These are phyloP conservation scores for Bombus ignitus DNA, from an alignment of 1,140 invertebrate genomes.

Conservation along the genomic window DNA sequence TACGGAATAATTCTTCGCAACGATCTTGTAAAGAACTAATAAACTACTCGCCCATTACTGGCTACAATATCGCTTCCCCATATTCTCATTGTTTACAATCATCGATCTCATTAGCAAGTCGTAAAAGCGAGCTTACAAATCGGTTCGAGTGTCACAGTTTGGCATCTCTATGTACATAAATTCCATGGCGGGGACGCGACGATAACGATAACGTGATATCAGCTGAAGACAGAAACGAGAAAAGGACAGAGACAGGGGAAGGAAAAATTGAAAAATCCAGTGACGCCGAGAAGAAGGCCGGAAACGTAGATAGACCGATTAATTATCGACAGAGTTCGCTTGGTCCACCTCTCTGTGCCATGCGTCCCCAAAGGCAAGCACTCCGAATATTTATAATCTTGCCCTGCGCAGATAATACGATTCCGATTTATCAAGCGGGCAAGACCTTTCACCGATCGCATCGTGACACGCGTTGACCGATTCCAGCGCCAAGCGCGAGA, in stretches of 20 bases:
- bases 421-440: constrained; percentile 59
- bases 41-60: not conserved
- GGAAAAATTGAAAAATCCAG: constrained; percentile 19
- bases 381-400: constrained; percentile 41
- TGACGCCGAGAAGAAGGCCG: not conserved
- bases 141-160: not conserved
- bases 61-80: not conserved
- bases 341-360: not conserved
- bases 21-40: not conserved
- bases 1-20: not conserved
- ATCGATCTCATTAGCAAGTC: constrained; percentile 12
- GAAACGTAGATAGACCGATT: constrained; percentile 17
- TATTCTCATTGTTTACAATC: constrained; percentile 16
- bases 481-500: constrained; percentile 65
- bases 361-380: not conserved
- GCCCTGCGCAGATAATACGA: constrained; percentile 27
- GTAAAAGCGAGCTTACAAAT: constrained; percentile 28
- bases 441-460: constrained; percentile 68
- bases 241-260: too few relatives aligned
- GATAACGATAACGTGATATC: not conserved
- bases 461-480: constrained; percentile 74
- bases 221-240: not conserved
- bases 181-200: not conserved
- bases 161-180: constrained; percentile 5
- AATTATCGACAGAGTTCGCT: constrained; percentile 18